Evolutionary conservation across 2,797 vertebrate species (phyloP).

Genomic region (Heliangelus exortis): DNA sequence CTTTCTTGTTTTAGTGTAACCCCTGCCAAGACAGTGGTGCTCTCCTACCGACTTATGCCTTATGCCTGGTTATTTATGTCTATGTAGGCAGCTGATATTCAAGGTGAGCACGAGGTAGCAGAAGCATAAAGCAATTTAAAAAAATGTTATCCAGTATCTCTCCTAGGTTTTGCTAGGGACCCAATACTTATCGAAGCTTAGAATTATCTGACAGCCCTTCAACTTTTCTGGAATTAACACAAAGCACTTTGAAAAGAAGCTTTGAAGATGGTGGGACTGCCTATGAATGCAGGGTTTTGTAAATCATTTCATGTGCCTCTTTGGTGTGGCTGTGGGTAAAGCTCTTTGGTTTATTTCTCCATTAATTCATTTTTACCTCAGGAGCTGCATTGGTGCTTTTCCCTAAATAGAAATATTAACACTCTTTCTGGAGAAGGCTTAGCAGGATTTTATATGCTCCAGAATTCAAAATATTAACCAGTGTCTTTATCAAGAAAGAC

Average conservation of each 20-base stretch:
- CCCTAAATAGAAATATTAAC: background rate
- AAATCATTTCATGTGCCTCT: background rate
- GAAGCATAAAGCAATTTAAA: conserved; percentile 22
- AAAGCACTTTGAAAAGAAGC: background rate
- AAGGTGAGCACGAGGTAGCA: background rate
- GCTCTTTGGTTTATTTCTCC: background rate
- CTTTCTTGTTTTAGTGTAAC: background rate
- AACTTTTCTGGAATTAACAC: conserved; percentile 40
- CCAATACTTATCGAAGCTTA: conserved; percentile 26
- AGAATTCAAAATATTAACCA: background rate
- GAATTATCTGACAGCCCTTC: conserved; percentile 34
- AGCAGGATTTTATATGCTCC: background rate
- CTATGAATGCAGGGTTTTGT: background rate
- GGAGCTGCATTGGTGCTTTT: background rate
- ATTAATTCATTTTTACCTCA: background rate
- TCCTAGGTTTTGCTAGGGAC: background rate
- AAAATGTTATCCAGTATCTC: background rate
- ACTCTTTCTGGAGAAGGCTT: background rate
- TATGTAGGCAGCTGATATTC: background rate
- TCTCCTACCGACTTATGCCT: background rate
- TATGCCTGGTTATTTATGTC: background rate
- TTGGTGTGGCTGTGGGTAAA: background rate
- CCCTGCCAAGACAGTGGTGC: background rate
- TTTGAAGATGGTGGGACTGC: background rate
- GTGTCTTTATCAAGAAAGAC: background rate